These are phyloP conservation scores for Aphaenogaster floridana DNA, from an alignment of 1,140 invertebrate species.

Conservation along the genomic window DNA sequence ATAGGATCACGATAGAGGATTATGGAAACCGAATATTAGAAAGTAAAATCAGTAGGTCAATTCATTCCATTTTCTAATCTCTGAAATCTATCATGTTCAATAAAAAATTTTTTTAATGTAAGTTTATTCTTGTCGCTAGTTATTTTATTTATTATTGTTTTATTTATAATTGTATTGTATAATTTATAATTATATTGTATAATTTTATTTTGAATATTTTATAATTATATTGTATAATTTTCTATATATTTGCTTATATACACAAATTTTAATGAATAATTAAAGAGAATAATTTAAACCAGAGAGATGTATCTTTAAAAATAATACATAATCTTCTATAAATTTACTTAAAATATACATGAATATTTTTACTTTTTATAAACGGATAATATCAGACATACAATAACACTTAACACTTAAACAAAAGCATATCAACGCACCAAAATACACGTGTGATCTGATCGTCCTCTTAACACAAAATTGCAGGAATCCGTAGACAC, in stretches of 20 bases:
- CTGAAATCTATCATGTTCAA: not conserved
- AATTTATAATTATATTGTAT: too few relatives aligned
- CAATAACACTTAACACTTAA: not conserved
- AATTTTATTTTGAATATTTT: too few relatives aligned
- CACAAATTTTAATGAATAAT: not conserved
- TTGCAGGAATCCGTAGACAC: not conserved
- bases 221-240: not conserved
- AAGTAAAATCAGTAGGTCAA: constrained; percentile 3
- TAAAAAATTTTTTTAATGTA: not conserved
- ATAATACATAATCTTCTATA: not conserved
- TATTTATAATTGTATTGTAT: too few relatives aligned
- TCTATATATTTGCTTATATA: not conserved
- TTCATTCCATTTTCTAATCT: not conserved
- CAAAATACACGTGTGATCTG: not conserved
- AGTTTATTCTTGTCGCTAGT: not conserved
- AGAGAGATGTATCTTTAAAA: not conserved
- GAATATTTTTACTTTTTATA: not conserved
- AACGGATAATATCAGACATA: not conserved
- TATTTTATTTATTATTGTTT: constrained; percentile 1
- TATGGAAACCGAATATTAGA: constrained; percentile 23
- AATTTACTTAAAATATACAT: not conserved
- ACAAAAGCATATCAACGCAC: not conserved
- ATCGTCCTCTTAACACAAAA: not conserved
- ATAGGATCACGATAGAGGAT: not conserved
- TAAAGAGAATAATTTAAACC: not conserved